These are phyloP conservation scores for Chaenogobius annularis DNA, from an alignment of 2,113 vertebrate genomes.

Conservation along the genomic window DNA sequence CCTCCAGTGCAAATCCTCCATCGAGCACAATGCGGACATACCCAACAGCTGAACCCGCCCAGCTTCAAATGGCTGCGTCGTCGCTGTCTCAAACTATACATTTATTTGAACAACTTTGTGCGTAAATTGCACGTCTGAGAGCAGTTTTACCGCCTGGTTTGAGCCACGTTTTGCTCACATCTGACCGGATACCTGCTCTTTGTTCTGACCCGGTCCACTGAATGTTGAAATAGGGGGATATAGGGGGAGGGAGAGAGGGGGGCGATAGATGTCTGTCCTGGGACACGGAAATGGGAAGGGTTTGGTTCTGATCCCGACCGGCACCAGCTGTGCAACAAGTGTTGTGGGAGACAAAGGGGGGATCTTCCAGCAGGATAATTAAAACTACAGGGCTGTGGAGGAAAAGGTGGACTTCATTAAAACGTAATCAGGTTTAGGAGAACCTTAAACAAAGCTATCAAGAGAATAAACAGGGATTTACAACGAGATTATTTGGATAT, in stretches of 20 bases:
- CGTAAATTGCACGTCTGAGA: not conserved
- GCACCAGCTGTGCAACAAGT: slow-evolving; percentile 23
- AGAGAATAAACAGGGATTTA: not conserved
- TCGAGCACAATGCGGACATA: not conserved
- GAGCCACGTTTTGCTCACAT: not conserved
- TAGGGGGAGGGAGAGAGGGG: not conserved
- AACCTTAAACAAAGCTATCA: slow-evolving; percentile 1
- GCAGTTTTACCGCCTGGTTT: slow-evolving; percentile 25
- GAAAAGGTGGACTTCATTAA: slow-evolving; percentile 16
- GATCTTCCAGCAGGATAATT: slow-evolving; percentile 9
- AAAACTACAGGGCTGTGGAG: slow-evolving; percentile 1
- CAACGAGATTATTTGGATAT: too few species aligned
- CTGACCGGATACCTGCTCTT: too few species aligned
- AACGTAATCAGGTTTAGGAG: not conserved
- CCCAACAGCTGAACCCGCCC: slow-evolving; percentile 39
- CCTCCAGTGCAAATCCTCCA: slow-evolving; percentile 1
- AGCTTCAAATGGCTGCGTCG: not conserved
- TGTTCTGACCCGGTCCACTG: not conserved
- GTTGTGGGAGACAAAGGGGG: not conserved
- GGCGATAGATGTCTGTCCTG: not conserved
- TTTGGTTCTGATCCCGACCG: slow-evolving; percentile 28
- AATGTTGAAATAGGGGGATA: slow-evolving; percentile 29
- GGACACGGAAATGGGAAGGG: slow-evolving; percentile 20
- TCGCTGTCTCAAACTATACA: slow-evolving; percentile 4
- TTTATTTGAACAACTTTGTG: not conserved